Base-by-base conservation (phyloP, 2,888 invertebrate species). In the Mimumesa dahlbomi region DNA sequence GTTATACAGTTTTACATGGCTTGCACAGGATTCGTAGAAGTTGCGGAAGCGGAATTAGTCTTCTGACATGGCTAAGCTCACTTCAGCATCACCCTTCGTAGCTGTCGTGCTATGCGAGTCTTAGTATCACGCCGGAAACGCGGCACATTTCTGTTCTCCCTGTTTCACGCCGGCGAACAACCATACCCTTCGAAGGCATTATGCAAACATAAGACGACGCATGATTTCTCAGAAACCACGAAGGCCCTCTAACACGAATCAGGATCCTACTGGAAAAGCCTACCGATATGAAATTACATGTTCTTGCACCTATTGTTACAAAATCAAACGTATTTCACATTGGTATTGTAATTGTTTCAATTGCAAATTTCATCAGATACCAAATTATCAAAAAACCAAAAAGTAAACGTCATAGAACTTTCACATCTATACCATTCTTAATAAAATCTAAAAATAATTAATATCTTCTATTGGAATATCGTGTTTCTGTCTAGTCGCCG, bases 101-200 rank as follows among this genome's bases (percentile, higher is more conserved):
- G 43, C 72, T 58, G 68, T 48, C 38, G 52, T 66, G 66, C 38
- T 65, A 69, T 73, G 66, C 61, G 49, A 54, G 53, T 59, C 49
- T 58, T 63, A 61, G 61, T 71, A 67, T 74, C 67, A 66, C 67
- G 61, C 31, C 42, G 50, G 54, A 61, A 61, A 76, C 77, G 68
- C 64, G 52, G 62, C 66, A 64, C 69, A 66, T 77, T 77, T 68
- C 73, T 70, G 73, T 73, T 75, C 71, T 69, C 77, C 43, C 62
- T 65, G 52, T 49, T 58, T 61, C 56, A 54, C 46, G 48, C 45
- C 50, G 38, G 19, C 52, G 62, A 59, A 64, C 49, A 49, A 65
- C 25, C 58, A 56, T 56, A 36, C 45, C 64, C 31, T 64, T 62
- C 65, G 46, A 34, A 61, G 45, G 38, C 58, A 58, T 73, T 77